Percentiles rank a stretch among this genome's conserved stretches.
These are phyloP conservation scores for Mesocricetus auratus DNA, from an alignment of 2,113 vertebrate genomes.

Conservation along the genomic window DNA sequence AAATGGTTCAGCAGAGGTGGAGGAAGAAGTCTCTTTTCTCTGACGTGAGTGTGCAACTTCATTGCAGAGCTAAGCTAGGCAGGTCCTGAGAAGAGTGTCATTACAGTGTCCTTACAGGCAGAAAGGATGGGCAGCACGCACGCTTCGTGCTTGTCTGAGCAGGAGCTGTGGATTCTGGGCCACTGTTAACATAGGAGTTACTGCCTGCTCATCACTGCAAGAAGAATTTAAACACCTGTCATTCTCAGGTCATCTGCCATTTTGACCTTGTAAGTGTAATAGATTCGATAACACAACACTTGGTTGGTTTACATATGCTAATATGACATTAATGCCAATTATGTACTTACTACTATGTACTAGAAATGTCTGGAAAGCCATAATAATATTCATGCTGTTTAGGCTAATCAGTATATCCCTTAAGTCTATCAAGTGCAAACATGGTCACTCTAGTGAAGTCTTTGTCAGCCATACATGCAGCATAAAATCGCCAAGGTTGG, in stretches of 20 bases:
- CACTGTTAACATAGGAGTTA: not conserved
- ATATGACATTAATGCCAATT: not conserved
- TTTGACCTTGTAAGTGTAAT: not conserved
- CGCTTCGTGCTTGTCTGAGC: not conserved
- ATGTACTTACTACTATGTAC: not conserved
- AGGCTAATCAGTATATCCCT: not conserved
- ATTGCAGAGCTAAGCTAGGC: not conserved
- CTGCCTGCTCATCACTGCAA: not conserved
- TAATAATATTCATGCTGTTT: not conserved
- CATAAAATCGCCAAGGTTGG: not conserved
- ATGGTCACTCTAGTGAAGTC: accelerated
- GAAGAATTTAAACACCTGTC: not conserved
- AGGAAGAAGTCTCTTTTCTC: not conserved
- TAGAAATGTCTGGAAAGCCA: not conserved
- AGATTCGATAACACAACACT: not conserved
- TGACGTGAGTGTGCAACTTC: not conserved
- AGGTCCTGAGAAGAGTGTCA: not conserved
- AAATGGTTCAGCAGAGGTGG: not conserved
- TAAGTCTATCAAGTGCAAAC: not conserved
- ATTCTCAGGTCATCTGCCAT: not conserved
- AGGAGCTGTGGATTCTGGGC: not conserved
- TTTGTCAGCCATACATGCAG: not conserved
- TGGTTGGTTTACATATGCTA: not conserved
- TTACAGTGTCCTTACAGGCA: not conserved
- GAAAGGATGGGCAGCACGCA: not conserved